phyloP scores from a whole-genome alignment of 2,797 vertebrate species.

The Glossophaga mutica region DNA sequence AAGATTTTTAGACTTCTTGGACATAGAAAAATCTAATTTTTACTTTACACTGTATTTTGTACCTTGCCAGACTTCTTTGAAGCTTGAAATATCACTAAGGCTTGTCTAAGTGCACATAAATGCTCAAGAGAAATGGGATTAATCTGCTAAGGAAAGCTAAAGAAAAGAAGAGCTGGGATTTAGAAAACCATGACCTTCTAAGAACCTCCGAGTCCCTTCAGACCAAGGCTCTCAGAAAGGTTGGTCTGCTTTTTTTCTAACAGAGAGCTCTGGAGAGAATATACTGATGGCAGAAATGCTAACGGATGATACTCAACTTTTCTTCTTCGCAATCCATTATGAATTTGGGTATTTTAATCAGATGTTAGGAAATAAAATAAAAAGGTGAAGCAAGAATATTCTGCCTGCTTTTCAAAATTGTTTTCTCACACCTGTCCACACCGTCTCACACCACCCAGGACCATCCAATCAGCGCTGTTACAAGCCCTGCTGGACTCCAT shows the following conservation, averaged over 20 bases:
- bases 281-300: constrained; percentile 9
- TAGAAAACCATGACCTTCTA: background rate
- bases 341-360: constrained; percentile 25
- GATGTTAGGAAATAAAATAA: background rate
- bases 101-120: background rate
- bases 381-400: constrained; percentile 31
- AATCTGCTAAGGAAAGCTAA: background rate
- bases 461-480: background rate
- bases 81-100: constrained; percentile 13
- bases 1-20: background rate
- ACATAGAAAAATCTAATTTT: background rate
- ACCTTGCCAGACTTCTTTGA: constrained; percentile 18
- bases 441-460: background rate
- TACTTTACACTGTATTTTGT: constrained; percentile 35
- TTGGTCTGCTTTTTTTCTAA: background rate
- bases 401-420: constrained; percentile 22
- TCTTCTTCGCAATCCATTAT: background rate
- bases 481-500: background rate
- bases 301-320: constrained; percentile 8
- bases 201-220: background rate
- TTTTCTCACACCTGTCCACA: background rate
- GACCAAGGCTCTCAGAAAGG: background rate
- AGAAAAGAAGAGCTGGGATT: background rate
- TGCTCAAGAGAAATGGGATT: background rate
- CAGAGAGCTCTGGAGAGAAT: background rate